Percentiles rank a stretch among this genome's conserved stretches.
These are phyloP conservation scores for Calliphora vomitoria DNA, from an alignment of 2,888 invertebrate species.

Conservation along the genomic window DNA sequence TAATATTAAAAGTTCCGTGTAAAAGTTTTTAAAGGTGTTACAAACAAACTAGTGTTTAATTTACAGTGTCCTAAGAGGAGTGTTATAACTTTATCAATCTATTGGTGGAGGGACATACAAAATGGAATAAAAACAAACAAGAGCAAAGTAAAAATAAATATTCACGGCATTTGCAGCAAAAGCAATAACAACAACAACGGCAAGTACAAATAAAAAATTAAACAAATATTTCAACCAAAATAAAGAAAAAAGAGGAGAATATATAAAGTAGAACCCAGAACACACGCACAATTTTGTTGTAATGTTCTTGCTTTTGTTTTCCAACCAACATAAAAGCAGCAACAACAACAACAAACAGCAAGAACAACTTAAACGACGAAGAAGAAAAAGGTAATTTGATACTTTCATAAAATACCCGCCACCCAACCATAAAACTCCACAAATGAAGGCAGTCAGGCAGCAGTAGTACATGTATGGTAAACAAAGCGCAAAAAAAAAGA, in stretches of 20 bases:
- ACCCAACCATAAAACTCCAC: conserved; percentile 83
- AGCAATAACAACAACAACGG: conserved; percentile 68
- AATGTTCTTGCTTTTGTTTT: conserved; percentile 23
- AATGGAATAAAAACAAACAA: conserved; percentile 20
- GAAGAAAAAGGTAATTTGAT: conserved; percentile 78
- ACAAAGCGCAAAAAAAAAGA: conserved; percentile 76
- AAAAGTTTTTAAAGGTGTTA: conserved; percentile 40
- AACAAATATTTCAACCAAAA: conserved; percentile 71
- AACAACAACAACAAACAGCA: conserved; percentile 54
- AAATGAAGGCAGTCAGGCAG: conserved; percentile 78
- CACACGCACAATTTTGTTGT: conserved; percentile 80
- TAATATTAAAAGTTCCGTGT: neutral
- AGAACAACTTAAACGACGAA: conserved; percentile 29
- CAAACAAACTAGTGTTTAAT: conserved; percentile 13
- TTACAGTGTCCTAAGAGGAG: conserved; percentile 21
- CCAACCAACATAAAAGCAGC: neutral
- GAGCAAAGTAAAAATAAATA: conserved; percentile 75
- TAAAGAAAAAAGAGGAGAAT: conserved; percentile 33
- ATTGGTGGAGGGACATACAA: conserved; percentile 7
- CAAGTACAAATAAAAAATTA: conserved; percentile 65
- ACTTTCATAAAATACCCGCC: conserved; percentile 83
- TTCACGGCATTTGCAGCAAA: conserved; percentile 49
- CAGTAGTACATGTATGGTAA: conserved; percentile 69
- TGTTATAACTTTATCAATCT: conserved; percentile 28
- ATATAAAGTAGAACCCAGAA: conserved; percentile 77